Conservation (phyloP, 2,113 vertebrate species). For the Noctilio leporinus region DNA sequence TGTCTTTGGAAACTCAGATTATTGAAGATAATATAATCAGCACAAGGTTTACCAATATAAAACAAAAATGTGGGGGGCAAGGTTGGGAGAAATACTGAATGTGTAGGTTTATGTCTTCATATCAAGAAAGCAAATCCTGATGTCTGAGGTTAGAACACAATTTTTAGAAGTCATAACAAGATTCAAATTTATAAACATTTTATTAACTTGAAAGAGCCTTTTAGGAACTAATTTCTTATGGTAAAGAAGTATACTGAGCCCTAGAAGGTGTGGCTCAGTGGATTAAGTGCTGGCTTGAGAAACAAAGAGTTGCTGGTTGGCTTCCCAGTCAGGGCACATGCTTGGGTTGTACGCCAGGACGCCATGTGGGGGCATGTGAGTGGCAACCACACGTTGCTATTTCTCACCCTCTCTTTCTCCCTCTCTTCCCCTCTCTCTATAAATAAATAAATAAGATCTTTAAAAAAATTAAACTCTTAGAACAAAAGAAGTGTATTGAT, state of each 20-base stretch:
- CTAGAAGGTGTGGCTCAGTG: no score
- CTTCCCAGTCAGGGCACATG: no score
- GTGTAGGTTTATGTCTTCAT: neutral
- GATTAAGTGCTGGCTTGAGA: no score
- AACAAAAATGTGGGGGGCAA: neutral
- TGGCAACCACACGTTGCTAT: no score
- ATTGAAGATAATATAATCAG: neutral
- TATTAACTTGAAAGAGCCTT: neutral
- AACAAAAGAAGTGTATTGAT: neutral
- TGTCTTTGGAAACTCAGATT: neutral
- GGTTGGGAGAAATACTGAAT: neutral
- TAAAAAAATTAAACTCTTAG: no score
- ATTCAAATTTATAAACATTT: neutral
- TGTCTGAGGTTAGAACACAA: neutral
- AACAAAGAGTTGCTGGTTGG: no score
- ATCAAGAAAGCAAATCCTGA: neutral
- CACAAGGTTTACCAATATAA: neutral
- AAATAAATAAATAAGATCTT: no score
- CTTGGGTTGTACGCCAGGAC: no score
- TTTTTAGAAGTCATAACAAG: neutral
- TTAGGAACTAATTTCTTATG: conserved; percentile 7
- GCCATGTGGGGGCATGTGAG: no score
- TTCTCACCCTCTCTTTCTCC: no score
- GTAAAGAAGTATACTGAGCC: neutral
- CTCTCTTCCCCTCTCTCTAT: no score